Evolutionary conservation across 1,140 invertebrate species (phyloP).

Genomic region (Brachionus manjavacas): DNA sequence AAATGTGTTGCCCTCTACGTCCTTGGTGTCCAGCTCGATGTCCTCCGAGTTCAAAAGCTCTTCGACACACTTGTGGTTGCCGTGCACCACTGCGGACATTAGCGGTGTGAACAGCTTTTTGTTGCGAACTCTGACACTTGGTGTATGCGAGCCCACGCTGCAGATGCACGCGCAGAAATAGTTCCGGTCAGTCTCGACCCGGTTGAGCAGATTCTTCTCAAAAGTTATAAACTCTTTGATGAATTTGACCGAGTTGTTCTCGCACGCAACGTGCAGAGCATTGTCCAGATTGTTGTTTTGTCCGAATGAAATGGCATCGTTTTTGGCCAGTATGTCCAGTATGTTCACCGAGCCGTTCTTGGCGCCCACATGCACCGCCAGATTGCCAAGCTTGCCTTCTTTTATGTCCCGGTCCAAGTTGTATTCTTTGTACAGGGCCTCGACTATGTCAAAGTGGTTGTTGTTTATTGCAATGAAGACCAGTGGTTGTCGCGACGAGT

Average conservation of each 20-base stretch:
- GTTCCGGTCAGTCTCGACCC: background rate
- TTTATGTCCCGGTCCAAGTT: conserved; percentile 1
- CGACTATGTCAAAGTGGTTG: conserved; percentile 32
- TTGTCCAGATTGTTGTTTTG: conserved; percentile 35
- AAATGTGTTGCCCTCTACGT: conserved; percentile 12
- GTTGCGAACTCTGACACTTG: conserved; percentile 7
- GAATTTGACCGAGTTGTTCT: conserved; percentile 30
- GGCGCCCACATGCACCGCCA: conserved; percentile 1
- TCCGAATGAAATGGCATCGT: conserved; percentile 37
- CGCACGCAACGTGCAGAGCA: conserved; percentile 18
- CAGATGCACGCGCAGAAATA: conserved; percentile 29
- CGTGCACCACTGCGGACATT: conserved; percentile 6
- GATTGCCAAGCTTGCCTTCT: conserved; percentile 30
- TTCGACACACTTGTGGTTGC: conserved; percentile 28
- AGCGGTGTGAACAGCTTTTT: conserved; percentile 31
- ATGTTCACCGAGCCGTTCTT: conserved; percentile 28
- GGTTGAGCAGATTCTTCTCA: conserved; percentile 19
- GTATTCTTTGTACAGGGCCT: background rate
- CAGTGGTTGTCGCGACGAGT: background rate
- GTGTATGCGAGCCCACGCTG: background rate
- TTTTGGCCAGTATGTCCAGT: conserved; percentile 24
- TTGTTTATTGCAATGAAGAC: conserved; percentile 35
- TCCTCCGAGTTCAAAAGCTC: conserved; percentile 12
- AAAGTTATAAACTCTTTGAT: conserved; percentile 7
- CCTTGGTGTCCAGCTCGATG: conserved; percentile 3